phyloP scores from a whole-genome alignment of 1,140 invertebrate genomes.

The Heliconius melpomene region DNA sequence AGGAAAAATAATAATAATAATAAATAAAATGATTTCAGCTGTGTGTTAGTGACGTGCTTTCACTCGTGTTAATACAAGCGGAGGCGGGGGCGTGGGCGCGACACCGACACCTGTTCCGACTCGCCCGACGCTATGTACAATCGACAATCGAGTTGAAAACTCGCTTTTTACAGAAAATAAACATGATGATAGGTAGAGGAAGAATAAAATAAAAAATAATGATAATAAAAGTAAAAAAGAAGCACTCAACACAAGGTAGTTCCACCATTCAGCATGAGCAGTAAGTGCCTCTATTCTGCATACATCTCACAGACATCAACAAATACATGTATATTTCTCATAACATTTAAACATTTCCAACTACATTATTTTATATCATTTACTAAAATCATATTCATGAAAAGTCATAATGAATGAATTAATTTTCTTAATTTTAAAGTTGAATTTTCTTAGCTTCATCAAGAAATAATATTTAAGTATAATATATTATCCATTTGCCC shows the following conservation, averaged over 20 bases:
- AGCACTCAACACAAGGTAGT: neutral
- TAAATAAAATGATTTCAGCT: slow-evolving; percentile 46
- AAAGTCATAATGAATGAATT: no score
- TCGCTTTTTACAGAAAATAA: neutral
- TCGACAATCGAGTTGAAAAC: neutral
- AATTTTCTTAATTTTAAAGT: no score
- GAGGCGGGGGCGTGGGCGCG: slow-evolving; percentile 20
- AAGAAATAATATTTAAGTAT: neutral
- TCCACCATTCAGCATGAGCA: no score
- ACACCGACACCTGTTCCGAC: neutral
- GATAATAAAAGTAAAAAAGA: neutral
- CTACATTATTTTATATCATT: no score
- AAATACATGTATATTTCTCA: no score
- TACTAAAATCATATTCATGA: no score
- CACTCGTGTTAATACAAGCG: slow-evolving; percentile 46
- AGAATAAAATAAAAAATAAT: neutral
- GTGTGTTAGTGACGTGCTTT: slow-evolving; percentile 56
- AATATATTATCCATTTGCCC: neutral
- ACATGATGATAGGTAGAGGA: neutral
- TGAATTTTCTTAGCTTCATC: neutral
- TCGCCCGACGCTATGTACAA: neutral
- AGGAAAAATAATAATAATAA: slow-evolving; percentile 46
- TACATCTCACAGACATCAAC: no score
- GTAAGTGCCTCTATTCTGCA: no score
- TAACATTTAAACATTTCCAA: no score